These are phyloP conservation scores for Chrysolina oricalcia DNA, from an alignment of 2,888 invertebrate genomes.

Conservation along the genomic window DNA sequence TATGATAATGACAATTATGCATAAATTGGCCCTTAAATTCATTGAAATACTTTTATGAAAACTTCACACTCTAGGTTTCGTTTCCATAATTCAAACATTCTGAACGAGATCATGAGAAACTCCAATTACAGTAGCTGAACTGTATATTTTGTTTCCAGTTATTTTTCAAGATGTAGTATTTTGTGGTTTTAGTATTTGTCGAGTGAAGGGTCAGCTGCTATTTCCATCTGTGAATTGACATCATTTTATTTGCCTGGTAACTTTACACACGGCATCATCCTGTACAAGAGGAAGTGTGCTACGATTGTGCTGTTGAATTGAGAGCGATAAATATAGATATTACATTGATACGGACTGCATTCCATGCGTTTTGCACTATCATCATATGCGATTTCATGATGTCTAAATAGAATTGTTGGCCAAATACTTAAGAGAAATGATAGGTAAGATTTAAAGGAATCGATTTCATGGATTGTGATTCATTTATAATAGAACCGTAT, in stretches of 20 bases:
- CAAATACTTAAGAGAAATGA: neutral
- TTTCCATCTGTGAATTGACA: neutral
- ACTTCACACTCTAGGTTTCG: no score
- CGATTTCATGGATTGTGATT: neutral
- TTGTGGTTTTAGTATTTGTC: no score
- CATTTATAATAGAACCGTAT: no score
- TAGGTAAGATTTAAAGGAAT: neutral
- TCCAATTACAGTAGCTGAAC: no score
- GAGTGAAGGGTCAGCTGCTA: no score
- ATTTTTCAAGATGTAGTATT: no score
- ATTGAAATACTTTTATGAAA: no score
- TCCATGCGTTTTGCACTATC: conserved; percentile 13
- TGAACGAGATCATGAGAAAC: no score
- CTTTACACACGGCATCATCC: neutral
- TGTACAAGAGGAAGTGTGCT: conserved; percentile 17
- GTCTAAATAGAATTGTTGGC: conserved; percentile 9
- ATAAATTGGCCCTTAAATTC: no score
- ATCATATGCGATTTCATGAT: neutral
- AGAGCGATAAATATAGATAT: conserved; percentile 24
- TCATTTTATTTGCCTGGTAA: neutral
- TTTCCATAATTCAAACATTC: no score
- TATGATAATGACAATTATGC: no score
- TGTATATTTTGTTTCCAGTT: no score
- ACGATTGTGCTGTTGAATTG: neutral
- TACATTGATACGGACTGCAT: conserved; percentile 11